These are phyloP conservation scores for Sitophilus oryzae DNA, from an alignment of 1,140 invertebrate species.

Conservation along the genomic window DNA sequence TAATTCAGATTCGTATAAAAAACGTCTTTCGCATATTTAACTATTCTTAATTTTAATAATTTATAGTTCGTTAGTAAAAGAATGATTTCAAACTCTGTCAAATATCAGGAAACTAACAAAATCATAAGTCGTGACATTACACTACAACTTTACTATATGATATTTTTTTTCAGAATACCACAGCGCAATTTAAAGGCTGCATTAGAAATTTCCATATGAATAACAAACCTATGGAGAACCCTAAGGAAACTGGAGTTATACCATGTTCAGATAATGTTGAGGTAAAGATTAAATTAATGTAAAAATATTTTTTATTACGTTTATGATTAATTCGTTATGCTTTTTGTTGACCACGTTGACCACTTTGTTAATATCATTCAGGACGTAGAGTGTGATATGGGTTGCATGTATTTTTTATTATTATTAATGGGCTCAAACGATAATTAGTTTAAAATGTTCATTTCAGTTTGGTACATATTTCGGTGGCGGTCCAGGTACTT, in stretches of 20 bases:
- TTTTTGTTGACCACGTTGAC: neutral
- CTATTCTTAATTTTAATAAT: too few relatives aligned
- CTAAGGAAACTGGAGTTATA: constrained; percentile 54
- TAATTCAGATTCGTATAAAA: too few relatives aligned
- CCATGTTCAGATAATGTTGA: constrained; percentile 80
- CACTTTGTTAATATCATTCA: neutral
- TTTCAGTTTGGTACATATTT: constrained; percentile 75
- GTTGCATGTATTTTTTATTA: too few relatives aligned
- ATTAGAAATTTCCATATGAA: constrained; percentile 74
- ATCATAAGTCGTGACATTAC: too few relatives aligned
- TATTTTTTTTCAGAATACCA: constrained; percentile 40
- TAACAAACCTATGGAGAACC: constrained; percentile 57
- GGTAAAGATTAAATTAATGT: constrained; percentile 29
- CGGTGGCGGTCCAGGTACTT: constrained; percentile 54
- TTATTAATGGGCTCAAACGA: too few relatives aligned
- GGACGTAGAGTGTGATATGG: too few relatives aligned
- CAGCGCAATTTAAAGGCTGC: constrained; percentile 76
- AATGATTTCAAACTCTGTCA: too few relatives aligned
- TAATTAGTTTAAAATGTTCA: neutral
- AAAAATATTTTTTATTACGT: neutral
- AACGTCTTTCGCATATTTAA: too few relatives aligned
- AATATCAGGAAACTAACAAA: too few relatives aligned
- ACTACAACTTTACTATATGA: neutral
- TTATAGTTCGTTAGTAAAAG: too few relatives aligned
- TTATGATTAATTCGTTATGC: neutral